Percentiles rank a stretch among this genome's conserved stretches.
Evolutionary conservation across 2,113 vertebrate species (phyloP).

Genomic region (Hippolais icterina): DNA sequence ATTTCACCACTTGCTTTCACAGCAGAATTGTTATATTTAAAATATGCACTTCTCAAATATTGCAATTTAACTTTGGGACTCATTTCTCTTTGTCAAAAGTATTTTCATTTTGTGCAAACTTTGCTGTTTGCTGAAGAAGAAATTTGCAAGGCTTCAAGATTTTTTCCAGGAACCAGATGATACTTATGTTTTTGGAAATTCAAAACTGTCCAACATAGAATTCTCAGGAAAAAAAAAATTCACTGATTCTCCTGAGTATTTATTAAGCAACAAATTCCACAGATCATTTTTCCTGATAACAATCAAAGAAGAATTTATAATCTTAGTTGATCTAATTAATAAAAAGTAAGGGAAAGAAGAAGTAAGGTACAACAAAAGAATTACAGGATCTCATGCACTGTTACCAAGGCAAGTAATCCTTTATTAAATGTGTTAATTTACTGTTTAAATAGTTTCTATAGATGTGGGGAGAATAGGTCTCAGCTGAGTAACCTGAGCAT

Average conservation of each 20-base stretch:
- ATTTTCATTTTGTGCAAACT: neutral
- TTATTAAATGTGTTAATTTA: neutral
- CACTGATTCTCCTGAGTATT: neutral
- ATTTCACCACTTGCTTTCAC: neutral
- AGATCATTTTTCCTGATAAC: neutral
- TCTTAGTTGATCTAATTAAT: neutral
- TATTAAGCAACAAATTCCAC: neutral
- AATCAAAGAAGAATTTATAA: neutral
- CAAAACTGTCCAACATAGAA: neutral
- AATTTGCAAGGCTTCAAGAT: neutral
- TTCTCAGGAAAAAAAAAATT: neutral
- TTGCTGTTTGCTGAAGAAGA: neutral
- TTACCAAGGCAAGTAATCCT: neutral
- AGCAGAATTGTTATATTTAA: neutral
- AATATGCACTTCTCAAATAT: neutral
- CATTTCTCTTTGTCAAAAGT: neutral
- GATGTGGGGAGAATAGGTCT: neutral
- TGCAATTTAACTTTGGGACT: neutral
- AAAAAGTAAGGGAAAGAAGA: neutral
- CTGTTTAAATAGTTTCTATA: neutral
- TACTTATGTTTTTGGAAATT: neutral
- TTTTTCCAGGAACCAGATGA: neutral
- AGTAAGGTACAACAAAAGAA: neutral
- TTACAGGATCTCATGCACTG: neutral
- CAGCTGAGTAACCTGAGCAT: neutral